These are phyloP conservation scores for Smittia aterrima DNA, from an alignment of 2,888 invertebrate species.

Conservation along the genomic window DNA sequence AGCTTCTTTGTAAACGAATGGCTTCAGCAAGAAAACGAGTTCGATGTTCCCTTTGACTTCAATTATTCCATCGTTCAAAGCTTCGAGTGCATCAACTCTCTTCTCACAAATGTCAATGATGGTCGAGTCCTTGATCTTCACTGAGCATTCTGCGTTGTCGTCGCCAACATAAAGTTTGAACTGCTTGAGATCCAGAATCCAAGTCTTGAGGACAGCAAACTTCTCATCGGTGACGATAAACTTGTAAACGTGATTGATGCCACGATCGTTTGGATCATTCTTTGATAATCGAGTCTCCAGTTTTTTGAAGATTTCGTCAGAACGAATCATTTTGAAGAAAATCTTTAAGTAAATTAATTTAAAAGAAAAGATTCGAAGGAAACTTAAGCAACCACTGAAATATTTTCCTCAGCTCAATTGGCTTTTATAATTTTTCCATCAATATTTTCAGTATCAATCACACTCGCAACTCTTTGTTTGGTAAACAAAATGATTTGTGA, in stretches of 20 bases:
- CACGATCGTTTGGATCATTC: conserved; percentile 42
- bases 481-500: too few species aligned
- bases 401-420: background rate
- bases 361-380: too few species aligned
- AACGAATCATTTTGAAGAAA: conserved; percentile 40
- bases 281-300: conserved; percentile 42
- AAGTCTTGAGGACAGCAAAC: conserved; percentile 42
- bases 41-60: conserved; percentile 44
- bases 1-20: background rate
- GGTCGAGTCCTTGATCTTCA: conserved; percentile 43
- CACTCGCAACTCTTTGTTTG: too few species aligned
- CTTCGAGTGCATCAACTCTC: conserved; percentile 42
- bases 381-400: too few species aligned
- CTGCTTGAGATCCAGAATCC: conserved; percentile 44
- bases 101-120: conserved; percentile 42
- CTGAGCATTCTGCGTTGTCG: conserved; percentile 40
- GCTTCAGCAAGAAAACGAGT: conserved; percentile 15
- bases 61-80: conserved; percentile 43
- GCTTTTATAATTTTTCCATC: background rate
- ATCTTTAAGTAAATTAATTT: background rate
- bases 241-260: conserved; percentile 43
- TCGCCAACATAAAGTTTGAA: conserved; percentile 40
- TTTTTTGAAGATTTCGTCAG: conserved; percentile 43
- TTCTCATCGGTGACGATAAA: conserved; percentile 42
- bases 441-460: too few species aligned